Conservation (phyloP, 2,113 vertebrate species). For the Turdus rufiventris region DNA sequence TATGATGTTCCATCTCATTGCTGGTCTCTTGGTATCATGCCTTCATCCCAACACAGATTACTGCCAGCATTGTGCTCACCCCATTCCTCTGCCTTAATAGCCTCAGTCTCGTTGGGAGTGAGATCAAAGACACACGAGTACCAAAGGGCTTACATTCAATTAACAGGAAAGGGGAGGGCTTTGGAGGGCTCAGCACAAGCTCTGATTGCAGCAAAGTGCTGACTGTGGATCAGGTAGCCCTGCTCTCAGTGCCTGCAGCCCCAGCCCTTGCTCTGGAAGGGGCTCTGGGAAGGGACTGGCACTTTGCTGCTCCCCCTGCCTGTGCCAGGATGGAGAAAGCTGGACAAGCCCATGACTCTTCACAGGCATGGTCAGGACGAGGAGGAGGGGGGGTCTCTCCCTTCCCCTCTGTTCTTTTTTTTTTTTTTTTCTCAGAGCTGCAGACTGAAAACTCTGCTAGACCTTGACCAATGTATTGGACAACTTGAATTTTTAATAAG, state of each 20-base stretch:
- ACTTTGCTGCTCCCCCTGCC: neutral
- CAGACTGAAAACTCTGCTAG: neutral
- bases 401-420: neutral
- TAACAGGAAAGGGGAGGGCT: constrained; percentile 52
- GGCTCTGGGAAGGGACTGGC: neutral
- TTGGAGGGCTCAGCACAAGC: constrained; percentile 38
- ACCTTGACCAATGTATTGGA: neutral
- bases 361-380: neutral
- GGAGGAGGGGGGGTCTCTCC: neutral
- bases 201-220: constrained; percentile 43
- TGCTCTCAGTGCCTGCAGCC: neutral
- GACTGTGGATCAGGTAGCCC: neutral
- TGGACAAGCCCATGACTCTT: neutral
- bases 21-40: neutral
- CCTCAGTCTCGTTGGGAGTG: constrained; percentile 16
- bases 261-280: neutral
- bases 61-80: constrained; percentile 26
- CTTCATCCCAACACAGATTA: constrained; percentile 52
- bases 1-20: neutral
- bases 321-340: neutral
- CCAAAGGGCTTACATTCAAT: constrained; percentile 66
- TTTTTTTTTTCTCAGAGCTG: neutral
- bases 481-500: constrained; percentile 41
- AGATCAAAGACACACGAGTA: constrained; percentile 60
- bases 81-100: constrained; percentile 58